phyloP scores from a whole-genome alignment of 2,113 vertebrate species.

The Leucosticte australis region DNA sequence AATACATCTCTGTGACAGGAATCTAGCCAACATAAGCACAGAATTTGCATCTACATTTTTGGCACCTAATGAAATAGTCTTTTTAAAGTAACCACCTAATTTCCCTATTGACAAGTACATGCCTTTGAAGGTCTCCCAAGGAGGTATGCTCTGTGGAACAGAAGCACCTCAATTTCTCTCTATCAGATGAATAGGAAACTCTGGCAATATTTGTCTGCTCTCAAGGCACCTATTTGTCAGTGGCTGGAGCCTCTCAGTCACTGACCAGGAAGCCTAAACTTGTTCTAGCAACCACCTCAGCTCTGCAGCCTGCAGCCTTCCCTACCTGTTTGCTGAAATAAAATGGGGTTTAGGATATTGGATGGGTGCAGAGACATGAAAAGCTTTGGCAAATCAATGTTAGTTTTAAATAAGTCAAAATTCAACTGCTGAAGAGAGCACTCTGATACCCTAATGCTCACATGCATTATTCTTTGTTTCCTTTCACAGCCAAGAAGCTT shows the following conservation, averaged over 20 bases:
- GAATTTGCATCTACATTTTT: conserved; percentile 5
- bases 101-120: background rate
- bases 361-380: background rate
- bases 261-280: background rate
- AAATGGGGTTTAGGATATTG: background rate
- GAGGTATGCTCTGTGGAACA: rapidly evolving
- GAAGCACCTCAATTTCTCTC: background rate
- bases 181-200: background rate
- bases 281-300: background rate
- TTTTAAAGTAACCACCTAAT: background rate
- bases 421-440: background rate
- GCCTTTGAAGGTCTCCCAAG: background rate
- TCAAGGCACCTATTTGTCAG: background rate
- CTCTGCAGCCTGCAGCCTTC: background rate
- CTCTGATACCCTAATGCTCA: background rate
- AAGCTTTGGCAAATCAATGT: background rate
- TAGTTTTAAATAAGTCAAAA: conserved; percentile 30
- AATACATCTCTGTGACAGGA: background rate
- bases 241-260: background rate
- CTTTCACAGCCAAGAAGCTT: background rate
- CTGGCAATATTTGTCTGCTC: background rate
- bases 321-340: background rate
- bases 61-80: background rate
- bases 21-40: background rate
- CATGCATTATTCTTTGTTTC: background rate